Evolutionary conservation across 2,113 vertebrate species (phyloP).

Genomic region (Stigmatopora nigra): DNA sequence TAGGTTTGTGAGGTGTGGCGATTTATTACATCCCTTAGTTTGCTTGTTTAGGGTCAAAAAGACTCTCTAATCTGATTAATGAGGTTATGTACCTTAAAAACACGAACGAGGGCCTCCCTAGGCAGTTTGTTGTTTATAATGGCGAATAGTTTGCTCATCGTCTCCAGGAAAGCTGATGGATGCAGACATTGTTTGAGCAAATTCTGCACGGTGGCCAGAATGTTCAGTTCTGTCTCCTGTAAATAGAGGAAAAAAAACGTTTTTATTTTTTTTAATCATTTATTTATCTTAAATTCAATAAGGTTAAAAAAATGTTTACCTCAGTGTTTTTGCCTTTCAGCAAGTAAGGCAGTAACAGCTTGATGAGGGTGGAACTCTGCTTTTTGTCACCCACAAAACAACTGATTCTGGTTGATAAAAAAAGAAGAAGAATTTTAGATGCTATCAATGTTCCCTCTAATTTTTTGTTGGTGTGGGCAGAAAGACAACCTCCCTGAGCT

Average conservation of each 20-base stretch:
- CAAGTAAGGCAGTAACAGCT: conserved; percentile 84
- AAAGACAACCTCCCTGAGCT: too few relatives aligned
- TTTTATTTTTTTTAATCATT: not conserved
- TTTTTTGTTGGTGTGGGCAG: too few relatives aligned
- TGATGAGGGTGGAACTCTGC: conserved; percentile 84
- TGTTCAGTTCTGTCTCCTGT: conserved; percentile 86
- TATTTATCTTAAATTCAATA: not conserved
- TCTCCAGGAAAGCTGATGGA: conserved; percentile 78
- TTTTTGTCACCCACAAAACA: conserved; percentile 84
- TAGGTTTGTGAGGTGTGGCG: too few relatives aligned
- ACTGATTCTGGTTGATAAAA: conserved; percentile 73
- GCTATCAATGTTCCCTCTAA: too few relatives aligned
- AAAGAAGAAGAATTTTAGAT: not conserved
- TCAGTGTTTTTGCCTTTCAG: conserved; percentile 73
- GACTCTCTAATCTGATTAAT: too few relatives aligned
- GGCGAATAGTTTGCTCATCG: conserved; percentile 85
- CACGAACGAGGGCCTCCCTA: conserved; percentile 77
- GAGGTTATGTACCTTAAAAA: conserved; percentile 78
- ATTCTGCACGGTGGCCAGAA: conserved; percentile 88
- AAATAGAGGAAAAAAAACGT: conserved; percentile 9
- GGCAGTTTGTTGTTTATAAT: conserved; percentile 81
- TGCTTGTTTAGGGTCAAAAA: too few relatives aligned
- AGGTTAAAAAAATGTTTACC: conserved; percentile 56
- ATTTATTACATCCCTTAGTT: too few relatives aligned
- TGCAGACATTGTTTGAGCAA: conserved; percentile 78